Evolutionary conservation across 92 coral and sea anemone genomes (phyloP).

Genomic region (Zoanthus sansibaricus): DNA sequence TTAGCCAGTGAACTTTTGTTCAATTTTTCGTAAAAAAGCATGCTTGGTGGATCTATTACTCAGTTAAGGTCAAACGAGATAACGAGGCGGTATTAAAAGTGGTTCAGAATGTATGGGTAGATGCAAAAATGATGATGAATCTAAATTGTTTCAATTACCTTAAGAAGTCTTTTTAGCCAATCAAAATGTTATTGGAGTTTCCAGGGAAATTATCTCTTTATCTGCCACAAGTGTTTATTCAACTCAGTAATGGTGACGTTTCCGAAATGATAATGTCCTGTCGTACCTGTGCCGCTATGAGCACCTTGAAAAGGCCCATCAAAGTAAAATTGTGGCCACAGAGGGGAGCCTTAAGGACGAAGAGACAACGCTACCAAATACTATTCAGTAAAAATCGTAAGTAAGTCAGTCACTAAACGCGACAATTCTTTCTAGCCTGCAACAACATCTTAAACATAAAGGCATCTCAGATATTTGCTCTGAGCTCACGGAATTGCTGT

Average conservation of each 20-base stretch:
- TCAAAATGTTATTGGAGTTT: constrained; percentile 34
- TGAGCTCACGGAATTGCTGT: constrained; percentile 1
- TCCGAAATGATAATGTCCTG: constrained; percentile 54
- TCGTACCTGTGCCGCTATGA: constrained; percentile 50
- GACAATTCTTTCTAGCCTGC: background rate
- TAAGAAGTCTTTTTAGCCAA: background rate
- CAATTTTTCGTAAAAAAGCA: no score
- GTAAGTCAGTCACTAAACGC: background rate
- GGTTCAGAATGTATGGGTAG: background rate
- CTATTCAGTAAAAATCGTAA: constrained; percentile 23
- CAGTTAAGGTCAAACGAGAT: constrained; percentile 16
- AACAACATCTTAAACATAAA: background rate
- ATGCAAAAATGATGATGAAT: constrained; percentile 36
- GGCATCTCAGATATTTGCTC: constrained; percentile 10
- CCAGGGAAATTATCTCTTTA: constrained; percentile 44
- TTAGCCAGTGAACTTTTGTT: background rate
- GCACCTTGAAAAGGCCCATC: constrained; percentile 45
- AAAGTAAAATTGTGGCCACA: constrained; percentile 43
- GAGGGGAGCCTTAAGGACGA: constrained; percentile 28
- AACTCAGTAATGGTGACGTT: constrained; percentile 44
- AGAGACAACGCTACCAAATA: constrained; percentile 4
- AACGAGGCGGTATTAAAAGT: background rate
- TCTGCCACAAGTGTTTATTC: constrained; percentile 51
- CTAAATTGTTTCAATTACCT: constrained; percentile 9
- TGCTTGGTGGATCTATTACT: no score